These are phyloP conservation scores for Phorcus lineatus DNA, from an alignment of 2,888 invertebrate genomes.

Conservation along the genomic window DNA sequence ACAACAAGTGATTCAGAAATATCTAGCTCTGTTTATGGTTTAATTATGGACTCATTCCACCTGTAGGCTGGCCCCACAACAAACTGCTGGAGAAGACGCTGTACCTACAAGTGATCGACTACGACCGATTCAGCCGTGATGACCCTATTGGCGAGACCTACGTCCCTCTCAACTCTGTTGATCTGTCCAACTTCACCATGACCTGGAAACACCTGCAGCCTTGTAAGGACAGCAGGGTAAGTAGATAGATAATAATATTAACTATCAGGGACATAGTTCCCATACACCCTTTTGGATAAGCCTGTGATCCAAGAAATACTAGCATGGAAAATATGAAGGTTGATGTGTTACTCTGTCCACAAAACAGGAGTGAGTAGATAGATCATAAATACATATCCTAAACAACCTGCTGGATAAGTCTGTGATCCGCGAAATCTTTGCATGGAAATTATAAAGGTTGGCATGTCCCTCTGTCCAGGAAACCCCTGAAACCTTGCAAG, in stretches of 20 bases:
- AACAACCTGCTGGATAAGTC: background rate
- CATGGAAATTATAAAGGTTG: background rate
- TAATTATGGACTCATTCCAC: no score
- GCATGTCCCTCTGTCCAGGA: no score
- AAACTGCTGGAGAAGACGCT: conserved; percentile 73
- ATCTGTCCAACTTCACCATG: conserved; percentile 69
- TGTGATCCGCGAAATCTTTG: background rate
- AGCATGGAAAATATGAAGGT: background rate
- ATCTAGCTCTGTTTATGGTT: no score
- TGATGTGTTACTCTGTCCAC: no score
- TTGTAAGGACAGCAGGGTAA: conserved; percentile 75
- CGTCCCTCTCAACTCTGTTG: conserved; percentile 69
- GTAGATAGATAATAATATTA: no score
- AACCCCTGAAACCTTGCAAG: no score
- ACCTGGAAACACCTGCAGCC: conserved; percentile 73
- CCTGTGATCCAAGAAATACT: background rate
- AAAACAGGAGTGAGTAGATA: conserved; percentile 66
- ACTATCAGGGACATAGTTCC: background rate
- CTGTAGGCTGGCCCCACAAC: conserved; percentile 65
- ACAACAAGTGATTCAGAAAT: no score
- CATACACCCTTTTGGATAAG: background rate
- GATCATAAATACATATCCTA: background rate
- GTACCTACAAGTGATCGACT: conserved; percentile 74
- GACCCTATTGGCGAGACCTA: conserved; percentile 72
- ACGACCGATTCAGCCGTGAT: conserved; percentile 72